Conservation (phyloP, 2,797 vertebrate species). For the Picus viridis region DNA sequence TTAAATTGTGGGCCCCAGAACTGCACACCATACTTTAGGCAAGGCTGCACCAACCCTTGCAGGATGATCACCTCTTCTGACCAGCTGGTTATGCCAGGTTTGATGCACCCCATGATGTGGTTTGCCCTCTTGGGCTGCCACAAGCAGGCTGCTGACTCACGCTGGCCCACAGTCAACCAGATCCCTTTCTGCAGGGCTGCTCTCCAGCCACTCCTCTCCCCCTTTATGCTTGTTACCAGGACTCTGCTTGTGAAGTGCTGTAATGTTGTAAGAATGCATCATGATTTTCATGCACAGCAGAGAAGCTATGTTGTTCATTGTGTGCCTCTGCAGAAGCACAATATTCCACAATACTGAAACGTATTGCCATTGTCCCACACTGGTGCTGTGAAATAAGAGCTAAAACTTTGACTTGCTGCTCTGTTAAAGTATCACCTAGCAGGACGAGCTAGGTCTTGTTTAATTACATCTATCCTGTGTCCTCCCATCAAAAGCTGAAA, state of each 20-base stretch:
- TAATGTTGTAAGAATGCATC: fast-evolving
- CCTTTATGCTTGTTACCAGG: fast-evolving
- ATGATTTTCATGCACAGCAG: not conserved
- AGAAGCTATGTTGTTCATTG: fast-evolving
- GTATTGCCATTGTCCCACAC: not conserved
- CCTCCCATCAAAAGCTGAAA: not conserved
- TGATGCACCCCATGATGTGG: too few relatives aligned
- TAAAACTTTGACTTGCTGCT: not conserved
- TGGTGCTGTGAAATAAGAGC: not conserved
- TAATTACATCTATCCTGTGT: not conserved
- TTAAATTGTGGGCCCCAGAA: not conserved
- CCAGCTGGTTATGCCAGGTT: too few relatives aligned
- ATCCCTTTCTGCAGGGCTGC: not conserved
- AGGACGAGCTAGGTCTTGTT: not conserved
- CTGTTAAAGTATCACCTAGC: not conserved
- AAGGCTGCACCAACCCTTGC: too few relatives aligned
- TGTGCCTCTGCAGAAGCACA: not conserved
- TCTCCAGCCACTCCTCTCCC: not conserved
- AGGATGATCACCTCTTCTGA: too few relatives aligned
- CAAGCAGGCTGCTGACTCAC: fast-evolving
- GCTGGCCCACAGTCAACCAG: fast-evolving
- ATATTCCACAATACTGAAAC: fast-evolving
- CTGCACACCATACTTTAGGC: not conserved
- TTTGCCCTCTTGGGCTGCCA: not conserved
- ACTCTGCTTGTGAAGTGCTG: not conserved